These are phyloP conservation scores for Myocastor coypus DNA, from an alignment of 2,113 vertebrate genomes.

Conservation along the genomic window DNA sequence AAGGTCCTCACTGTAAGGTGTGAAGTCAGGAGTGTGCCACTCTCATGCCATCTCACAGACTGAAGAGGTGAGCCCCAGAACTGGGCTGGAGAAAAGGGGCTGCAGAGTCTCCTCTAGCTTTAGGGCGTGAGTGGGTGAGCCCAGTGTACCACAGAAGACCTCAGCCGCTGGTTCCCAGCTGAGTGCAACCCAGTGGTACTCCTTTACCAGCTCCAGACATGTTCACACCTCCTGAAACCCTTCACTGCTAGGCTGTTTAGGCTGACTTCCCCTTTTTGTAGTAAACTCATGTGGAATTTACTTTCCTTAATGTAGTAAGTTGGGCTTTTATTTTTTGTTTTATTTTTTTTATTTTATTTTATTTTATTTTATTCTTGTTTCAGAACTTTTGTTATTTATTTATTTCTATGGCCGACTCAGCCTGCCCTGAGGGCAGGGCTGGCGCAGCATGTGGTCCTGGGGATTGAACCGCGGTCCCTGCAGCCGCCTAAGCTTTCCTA, in stretches of 20 bases:
- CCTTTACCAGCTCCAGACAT: neutral
- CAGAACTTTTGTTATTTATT: no score
- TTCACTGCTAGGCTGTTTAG: no score
- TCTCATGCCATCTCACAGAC: no score
- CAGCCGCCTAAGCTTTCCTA: no score
- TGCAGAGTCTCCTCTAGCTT: neutral
- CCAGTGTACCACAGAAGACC: accelerated
- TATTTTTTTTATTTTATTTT: no score
- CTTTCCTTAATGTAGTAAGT: neutral
- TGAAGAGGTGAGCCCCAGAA: neutral
- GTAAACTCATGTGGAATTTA: neutral
- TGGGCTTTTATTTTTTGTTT: neutral
- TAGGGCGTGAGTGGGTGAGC: neutral
- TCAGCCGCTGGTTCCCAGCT: neutral
- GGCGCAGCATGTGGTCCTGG: no score
- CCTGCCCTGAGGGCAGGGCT: no score
- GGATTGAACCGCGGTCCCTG: no score
- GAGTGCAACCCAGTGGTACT: neutral
- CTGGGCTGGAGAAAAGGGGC: neutral
- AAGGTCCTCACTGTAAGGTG: neutral
- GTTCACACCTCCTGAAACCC: neutral
- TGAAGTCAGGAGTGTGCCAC: accelerated
- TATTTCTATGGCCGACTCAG: no score
- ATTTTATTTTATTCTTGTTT: no score
- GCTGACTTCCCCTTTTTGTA: neutral